Evolutionary conservation across 2,797 vertebrate genomes (phyloP), one percentile per base, ranked within the genome.

Genomic region (Echiichthys vipera): DNA sequence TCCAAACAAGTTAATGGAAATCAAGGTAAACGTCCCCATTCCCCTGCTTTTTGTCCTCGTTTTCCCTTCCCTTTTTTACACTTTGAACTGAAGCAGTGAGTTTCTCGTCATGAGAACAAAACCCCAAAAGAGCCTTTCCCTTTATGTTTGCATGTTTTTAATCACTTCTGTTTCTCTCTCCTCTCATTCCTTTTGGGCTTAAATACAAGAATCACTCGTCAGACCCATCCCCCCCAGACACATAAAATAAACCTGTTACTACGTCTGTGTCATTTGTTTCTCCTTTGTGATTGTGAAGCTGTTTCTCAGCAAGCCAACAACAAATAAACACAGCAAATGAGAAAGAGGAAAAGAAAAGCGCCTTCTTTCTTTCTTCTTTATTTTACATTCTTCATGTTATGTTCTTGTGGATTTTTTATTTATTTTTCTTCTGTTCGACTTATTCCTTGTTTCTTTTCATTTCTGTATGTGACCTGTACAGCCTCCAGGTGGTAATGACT

Each of bases 211-310:
- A 64, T 56, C 59, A 70, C 36, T 37, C 61, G 49, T 72, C 57
- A 18, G 29, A 13, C 34, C 64, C n/a, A n/a, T n/a, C n/a, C 55
- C 51, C 65, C 47, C 47, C 59, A 55, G 55, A 77, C 25, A 68
- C 74, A 83, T 76, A 64, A 75, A 72, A 77, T 74, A 80, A 67
- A 59, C 61, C 43, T 14, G 67, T 66, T 64, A 53, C 45, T 58
- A 56, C 12, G 5, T 22, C 64, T 66, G 39, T 51, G 57, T 49
- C 65, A 67, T 71, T 80, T 84, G 75, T 72, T 64, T 78, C 58
- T 73, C 54, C 53, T 69, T 76, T 74, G 39, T 78, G 72, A 62
- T 68, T 61, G 64, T 47, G 43, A 50, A 42, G 37, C 65, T 57
- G 62, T 71, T 71, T 72, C 10, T 70, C 45, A 37, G 65, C 55